phyloP scores from a whole-genome alignment of 2,888 invertebrate genomes.

The Lordiphosa andalusiaca region DNA sequence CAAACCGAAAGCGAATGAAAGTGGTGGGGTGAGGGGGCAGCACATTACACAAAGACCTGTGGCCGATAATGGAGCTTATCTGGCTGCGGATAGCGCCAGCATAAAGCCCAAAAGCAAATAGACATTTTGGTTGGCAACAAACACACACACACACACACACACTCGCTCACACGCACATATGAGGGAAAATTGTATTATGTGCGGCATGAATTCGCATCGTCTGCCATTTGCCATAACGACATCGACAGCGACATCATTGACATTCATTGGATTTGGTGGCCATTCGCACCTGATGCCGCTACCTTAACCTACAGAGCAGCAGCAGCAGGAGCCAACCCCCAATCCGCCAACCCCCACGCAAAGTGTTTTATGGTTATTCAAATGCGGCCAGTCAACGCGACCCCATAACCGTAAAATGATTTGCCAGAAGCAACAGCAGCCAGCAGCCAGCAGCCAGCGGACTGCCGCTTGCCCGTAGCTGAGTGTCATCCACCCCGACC shows the following conservation, averaged over 20 bases:
- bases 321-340: neutral
- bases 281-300: conserved; percentile 70
- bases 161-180: conserved; percentile 22
- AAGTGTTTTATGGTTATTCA: conserved; percentile 55
- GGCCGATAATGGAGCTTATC: conserved; percentile 67
- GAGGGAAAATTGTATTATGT: conserved; percentile 41
- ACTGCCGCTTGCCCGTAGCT: neutral
- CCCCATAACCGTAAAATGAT: conserved; percentile 53
- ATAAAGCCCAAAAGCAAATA: conserved; percentile 36
- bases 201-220: conserved; percentile 51
- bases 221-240: conserved; percentile 44
- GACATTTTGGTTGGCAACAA: conserved; percentile 6
- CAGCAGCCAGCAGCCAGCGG: no score
- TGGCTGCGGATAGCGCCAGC: conserved; percentile 53
- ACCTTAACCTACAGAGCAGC: conserved; percentile 6
- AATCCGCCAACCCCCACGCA: conserved; percentile 5
- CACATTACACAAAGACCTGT: conserved; percentile 45
- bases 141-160: conserved; percentile 14
- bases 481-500: no score
- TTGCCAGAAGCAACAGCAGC: conserved; percentile 26
- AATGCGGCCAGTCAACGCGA: conserved; percentile 40
- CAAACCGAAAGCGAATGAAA: neutral
- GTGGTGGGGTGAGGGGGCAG: neutral
- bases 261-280: conserved; percentile 73
- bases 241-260: conserved; percentile 64